A percentile compares a stretch with the other conserved stretches of the same genome.
Conservation (phyloP, 2,888 invertebrate genomes). For the Temnothorax rugatulus region DNA sequence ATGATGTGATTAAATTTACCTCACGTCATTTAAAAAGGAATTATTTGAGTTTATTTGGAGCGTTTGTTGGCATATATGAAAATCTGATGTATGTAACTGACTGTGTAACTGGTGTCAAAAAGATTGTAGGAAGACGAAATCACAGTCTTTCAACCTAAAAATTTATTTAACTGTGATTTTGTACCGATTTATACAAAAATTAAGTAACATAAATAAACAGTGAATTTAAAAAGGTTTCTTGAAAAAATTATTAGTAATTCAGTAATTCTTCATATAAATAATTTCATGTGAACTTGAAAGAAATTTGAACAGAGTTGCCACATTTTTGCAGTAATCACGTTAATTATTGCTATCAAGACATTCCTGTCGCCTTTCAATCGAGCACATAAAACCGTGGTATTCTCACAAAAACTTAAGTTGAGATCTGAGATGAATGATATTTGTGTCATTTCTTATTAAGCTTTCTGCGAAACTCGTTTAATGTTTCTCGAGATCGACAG, state of each 20-base stretch:
- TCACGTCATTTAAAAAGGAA: not conserved
- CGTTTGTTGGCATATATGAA: not conserved
- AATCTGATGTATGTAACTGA: not conserved
- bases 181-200: not conserved
- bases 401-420: not conserved
- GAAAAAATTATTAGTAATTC: not conserved
- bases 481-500: not conserved
- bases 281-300: not conserved
- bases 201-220: not conserved
- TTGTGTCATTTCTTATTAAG: not conserved
- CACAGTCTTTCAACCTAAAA: not conserved
- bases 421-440: not conserved
- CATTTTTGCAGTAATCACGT: not conserved
- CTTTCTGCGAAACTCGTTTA: not conserved
- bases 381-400: not conserved
- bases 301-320: not conserved
- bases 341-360: constrained; percentile 2
- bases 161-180: not conserved
- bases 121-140: not conserved
- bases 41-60: not conserved
- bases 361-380: not conserved
- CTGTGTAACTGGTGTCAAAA: not conserved
- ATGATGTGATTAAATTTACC: not conserved
- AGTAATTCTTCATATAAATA: not conserved
- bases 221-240: not conserved